These are phyloP conservation scores for Ips nitidus DNA, from an alignment of 1,140 invertebrate species.

Conservation along the genomic window DNA sequence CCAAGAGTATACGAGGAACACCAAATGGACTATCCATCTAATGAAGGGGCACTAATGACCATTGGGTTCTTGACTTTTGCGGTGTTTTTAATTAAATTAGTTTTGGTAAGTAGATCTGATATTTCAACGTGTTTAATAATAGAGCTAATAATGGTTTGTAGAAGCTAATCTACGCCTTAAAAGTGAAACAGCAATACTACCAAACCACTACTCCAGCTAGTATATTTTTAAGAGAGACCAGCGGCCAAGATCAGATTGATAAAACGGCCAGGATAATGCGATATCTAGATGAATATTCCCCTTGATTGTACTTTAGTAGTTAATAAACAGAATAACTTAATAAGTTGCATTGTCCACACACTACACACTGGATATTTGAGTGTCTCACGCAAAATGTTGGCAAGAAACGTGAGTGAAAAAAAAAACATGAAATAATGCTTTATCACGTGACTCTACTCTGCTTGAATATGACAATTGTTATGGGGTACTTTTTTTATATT, in stretches of 20 bases:
- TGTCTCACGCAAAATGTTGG: no score
- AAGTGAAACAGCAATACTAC: constrained; percentile 50
- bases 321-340: no score
- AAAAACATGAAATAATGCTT: no score
- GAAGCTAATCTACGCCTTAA: constrained; percentile 55
- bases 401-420: no score
- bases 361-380: no score
- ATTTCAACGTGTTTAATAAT: constrained; percentile 13
- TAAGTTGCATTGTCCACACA: no score
- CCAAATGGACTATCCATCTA: constrained; percentile 73
- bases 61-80: constrained; percentile 82
- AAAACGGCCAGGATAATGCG: constrained; percentile 38
- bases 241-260: constrained; percentile 31
- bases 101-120: constrained; percentile 65
- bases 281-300: constrained; percentile 40
- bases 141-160: constrained; percentile 41
- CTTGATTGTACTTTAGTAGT: neutral
- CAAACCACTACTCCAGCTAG: constrained; percentile 35
- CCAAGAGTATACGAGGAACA: constrained; percentile 48
- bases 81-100: constrained; percentile 77
- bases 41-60: constrained; percentile 75
- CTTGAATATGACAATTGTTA: no score
- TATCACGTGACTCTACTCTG: no score
- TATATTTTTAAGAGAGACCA: constrained; percentile 39
- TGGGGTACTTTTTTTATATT: no score